Base-by-base conservation (phyloP, 1,140 invertebrate species). In the Heliconius congener region DNA sequence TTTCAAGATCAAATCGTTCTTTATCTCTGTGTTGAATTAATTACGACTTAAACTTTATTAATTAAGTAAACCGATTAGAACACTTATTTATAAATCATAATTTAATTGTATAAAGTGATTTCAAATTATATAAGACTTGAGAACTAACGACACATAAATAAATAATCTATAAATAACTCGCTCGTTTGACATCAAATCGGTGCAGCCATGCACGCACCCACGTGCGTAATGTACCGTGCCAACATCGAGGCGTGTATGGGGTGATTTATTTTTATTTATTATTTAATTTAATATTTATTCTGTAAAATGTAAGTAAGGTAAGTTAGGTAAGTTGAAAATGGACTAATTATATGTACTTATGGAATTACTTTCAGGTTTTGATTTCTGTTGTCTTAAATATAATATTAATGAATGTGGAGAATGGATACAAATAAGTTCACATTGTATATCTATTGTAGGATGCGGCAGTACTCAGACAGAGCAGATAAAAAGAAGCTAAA, bases 211-310 rank as follows among this genome's bases (percentile, higher is more conserved):
- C 52, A 76, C 71, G 57, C 75, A 50, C 60, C 60, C 23, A 52
- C 77, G 30, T 74, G 77, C 77, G 77, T 82, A 77, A 82, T 82
- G 81, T 66, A 79, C 71, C 77, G 78, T 79, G 81, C 77, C 77
- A 82, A 82, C 79, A 70, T 70, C 6, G 34, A 78, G 30, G 30
- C 16, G 37, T 42, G 76, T 81, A 81, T 27, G 55, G 77, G 71
- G 16, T 74, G 78, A 27, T 79, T 37, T 70, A 39, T 76, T 76
- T 71, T 19, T 50, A 42, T 39, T 37, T 66, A 27, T 27, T 66
- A 66, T 30, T 52, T 52, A 52, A 16, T 46, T 37, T 37, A 37
- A 46, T 46, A 46, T 46, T 66, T 27, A 27, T 27, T 66, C 11
- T 66, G 13, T 3, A 57, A 23, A 57, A 57, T 57, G 23, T n/a